Percentiles rank a stretch among this genome's conserved stretches.
Evolutionary conservation across 1,140 invertebrate species (phyloP).

Genomic region (Eriocheir sinensis): DNA sequence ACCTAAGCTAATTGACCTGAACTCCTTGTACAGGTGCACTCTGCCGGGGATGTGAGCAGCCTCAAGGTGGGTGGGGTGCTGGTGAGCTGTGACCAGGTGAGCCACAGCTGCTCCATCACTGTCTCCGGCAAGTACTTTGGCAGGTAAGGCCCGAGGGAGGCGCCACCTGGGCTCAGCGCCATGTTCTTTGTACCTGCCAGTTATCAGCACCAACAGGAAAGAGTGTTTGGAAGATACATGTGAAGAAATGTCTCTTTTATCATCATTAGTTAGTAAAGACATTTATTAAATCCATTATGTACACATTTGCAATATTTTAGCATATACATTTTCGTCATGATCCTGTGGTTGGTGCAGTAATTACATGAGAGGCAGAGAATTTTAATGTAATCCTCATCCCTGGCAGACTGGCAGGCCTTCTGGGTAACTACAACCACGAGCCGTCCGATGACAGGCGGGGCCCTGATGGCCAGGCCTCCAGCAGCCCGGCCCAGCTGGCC

Average conservation of each 20-base stretch:
- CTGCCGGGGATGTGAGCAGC: neutral
- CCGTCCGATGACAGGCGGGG: slow-evolving; percentile 58
- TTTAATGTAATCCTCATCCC: neutral
- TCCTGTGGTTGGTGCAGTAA: too few relatives aligned
- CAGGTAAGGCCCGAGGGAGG: slow-evolving; percentile 32
- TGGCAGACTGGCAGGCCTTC: slow-evolving; percentile 54
- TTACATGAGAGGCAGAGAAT: too few relatives aligned
- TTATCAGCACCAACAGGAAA: too few relatives aligned
- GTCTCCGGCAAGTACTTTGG: slow-evolving; percentile 61
- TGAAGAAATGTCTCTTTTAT: too few relatives aligned
- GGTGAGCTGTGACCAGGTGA: slow-evolving; percentile 48
- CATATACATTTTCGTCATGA: too few relatives aligned
- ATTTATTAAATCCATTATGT: too few relatives aligned
- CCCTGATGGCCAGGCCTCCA: neutral
- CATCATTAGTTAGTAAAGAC: too few relatives aligned
- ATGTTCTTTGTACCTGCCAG: too few relatives aligned
- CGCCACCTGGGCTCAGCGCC: too few relatives aligned
- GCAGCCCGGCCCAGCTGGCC: slow-evolving; percentile 28
- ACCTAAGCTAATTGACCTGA: too few relatives aligned
- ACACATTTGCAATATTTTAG: too few relatives aligned
- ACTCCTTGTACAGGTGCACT: slow-evolving; percentile 34
- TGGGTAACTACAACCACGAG: slow-evolving; percentile 69
- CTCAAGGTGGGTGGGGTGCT: slow-evolving; percentile 43
- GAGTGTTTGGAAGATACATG: too few relatives aligned
- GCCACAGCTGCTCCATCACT: slow-evolving; percentile 46